Base-by-base conservation (phyloP, 2,888 invertebrate genomes). In the Theretra japonica region DNA sequence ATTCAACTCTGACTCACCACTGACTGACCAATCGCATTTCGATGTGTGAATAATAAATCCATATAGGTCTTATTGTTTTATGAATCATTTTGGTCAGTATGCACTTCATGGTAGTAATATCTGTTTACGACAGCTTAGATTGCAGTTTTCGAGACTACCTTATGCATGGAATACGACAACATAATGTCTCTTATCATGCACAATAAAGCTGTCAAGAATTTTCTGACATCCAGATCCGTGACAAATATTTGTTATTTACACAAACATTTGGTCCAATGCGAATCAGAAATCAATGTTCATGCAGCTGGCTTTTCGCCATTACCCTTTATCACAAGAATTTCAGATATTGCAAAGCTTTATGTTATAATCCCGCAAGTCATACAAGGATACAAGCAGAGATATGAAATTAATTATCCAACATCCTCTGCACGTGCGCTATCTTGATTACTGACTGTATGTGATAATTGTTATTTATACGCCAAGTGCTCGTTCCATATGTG, bases 31-130 rank as follows among this genome's bases (percentile, higher is more conserved):
- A 65, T 48, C 21, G 5, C 60, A 41, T 41, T 41, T 41, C 15
- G 17, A 65, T 65, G 11, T 65, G 23, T 65, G 23, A 65, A 48
- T 23, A 48, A 65, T 23, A 65, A 65, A 65, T 65, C 17, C 65
- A 48, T 65, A 65, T 5, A 65, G 2, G 41, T 48, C 17, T 41
- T 23, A 23, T 21, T 41, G 41, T 41, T 48, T 65, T 65, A 41
- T 65, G 65, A 65, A 5, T 65, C 48, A 23, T 7, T 21, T 48
- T 48, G 65, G 6, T 48, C n/a, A 48, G 65, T 41, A 65, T 65
- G 65, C 23, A 65, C 5, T 65, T 60, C 6, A 33, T 33, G 19
- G n/a, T 15, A 53, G n/a, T 53, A n/a, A 15, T 30, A 60, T 60
- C 2, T 30, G 30, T n/a, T n/a, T 33, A 30, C 33, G 2, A 4